A percentile compares a stretch with the other conserved stretches of the same genome.
phyloP scores from a whole-genome alignment of 2,797 vertebrate species.

The Bradypodion ventrale region DNA sequence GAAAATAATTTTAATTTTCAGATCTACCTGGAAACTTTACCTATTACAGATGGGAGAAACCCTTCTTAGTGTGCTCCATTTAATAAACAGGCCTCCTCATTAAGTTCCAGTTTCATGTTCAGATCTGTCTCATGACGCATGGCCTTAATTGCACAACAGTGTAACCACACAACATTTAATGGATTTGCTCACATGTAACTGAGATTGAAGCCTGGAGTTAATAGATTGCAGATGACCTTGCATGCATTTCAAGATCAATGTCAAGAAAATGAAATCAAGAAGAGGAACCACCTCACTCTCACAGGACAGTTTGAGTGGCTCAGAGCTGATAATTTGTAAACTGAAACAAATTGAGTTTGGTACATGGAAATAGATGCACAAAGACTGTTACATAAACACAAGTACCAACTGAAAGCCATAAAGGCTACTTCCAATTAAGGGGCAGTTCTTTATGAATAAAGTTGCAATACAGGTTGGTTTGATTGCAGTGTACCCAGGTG shows the following conservation, averaged over 20 bases:
- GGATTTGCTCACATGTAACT: constrained; percentile 6
- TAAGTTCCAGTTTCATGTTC: constrained; percentile 17
- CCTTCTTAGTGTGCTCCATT: background rate
- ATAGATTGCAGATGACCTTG: constrained; percentile 23
- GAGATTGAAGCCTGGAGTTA: background rate
- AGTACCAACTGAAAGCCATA: background rate
- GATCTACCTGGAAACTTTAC: background rate
- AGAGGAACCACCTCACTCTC: constrained; percentile 1
- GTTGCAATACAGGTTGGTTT: background rate
- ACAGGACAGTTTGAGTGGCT: background rate
- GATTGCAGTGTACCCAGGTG: background rate
- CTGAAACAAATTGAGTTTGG: background rate
- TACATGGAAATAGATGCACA: background rate
- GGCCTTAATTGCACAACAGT: constrained; percentile 18
- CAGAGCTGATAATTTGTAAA: background rate
- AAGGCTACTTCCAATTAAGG: background rate
- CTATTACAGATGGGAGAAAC: background rate
- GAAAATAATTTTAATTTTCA: background rate
- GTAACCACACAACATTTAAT: background rate
- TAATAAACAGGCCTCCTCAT: constrained; percentile 7
- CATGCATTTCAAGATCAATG: background rate
- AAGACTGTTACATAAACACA: background rate
- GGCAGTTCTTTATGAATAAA: background rate
- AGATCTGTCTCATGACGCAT: constrained; percentile 8
- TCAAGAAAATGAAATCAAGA: background rate